phyloP scores from a whole-genome alignment of 23 tunicate species.

The Styela plicata region DNA sequence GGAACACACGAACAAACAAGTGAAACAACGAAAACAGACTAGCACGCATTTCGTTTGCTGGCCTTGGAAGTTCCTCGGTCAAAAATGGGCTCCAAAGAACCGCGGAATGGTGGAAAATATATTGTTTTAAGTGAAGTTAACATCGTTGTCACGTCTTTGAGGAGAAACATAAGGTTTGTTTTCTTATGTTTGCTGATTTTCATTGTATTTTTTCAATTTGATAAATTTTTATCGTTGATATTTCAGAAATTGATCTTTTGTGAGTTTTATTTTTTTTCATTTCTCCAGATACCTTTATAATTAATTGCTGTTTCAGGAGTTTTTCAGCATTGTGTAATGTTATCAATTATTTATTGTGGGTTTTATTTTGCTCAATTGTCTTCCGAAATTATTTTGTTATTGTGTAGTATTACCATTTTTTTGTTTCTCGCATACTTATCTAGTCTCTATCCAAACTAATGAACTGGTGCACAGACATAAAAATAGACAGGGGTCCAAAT shows the following conservation, averaged over 20 bases:
- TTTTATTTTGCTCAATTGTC: neutral
- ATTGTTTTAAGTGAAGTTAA: slow-evolving; percentile 94
- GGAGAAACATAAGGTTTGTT: slow-evolving; percentile 69
- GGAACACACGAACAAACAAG: too few species aligned
- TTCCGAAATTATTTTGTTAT: too few species aligned
- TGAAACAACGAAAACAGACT: neutral
- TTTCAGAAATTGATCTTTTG: neutral
- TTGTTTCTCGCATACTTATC: too few species aligned
- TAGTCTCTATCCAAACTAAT: too few species aligned
- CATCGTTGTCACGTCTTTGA: slow-evolving; percentile 89
- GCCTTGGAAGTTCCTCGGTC: neutral
- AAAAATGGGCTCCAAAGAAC: slow-evolving; percentile 1
- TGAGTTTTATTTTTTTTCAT: neutral
- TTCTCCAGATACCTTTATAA: neutral
- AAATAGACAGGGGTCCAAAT: too few species aligned
- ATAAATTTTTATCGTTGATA: too few species aligned
- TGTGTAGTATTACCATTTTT: too few species aligned
- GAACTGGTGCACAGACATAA: too few species aligned
- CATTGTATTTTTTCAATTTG: too few species aligned
- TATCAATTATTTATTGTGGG: neutral
- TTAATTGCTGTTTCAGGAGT: neutral
- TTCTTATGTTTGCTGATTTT: neutral
- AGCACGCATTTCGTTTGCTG: neutral
- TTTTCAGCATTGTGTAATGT: neutral
- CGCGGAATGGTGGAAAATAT: slow-evolving; percentile 67